Evolutionary conservation across 2,113 vertebrate genomes (phyloP).

Genomic region (Pseudopipra pipra): DNA sequence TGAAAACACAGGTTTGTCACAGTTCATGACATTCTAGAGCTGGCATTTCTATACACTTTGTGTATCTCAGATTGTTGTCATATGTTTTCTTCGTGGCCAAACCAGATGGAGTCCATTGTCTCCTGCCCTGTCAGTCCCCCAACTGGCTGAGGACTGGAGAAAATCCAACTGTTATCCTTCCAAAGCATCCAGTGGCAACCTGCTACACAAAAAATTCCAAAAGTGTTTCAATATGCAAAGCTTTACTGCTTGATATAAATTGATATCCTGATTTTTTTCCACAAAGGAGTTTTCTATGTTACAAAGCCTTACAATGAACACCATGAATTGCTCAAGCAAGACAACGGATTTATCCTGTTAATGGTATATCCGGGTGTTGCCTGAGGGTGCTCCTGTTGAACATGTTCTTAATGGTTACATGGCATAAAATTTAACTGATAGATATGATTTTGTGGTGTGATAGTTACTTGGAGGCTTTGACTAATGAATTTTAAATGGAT

Average conservation of each 20-base stretch:
- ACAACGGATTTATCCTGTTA: neutral
- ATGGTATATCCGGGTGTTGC: neutral
- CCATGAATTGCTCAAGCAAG: neutral
- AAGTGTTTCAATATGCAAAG: neutral
- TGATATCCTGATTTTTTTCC: neutral
- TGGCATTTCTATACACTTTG: neutral
- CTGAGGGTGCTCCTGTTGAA: neutral
- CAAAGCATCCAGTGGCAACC: neutral
- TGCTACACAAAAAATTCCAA: neutral
- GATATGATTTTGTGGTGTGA: neutral
- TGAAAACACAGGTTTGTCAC: neutral
- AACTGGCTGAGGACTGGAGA: neutral
- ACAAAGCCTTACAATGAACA: neutral
- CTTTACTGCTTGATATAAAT: neutral
- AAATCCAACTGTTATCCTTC: neutral
- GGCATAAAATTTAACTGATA: slow-evolving; percentile 10
- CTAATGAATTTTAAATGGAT: slow-evolving; percentile 51
- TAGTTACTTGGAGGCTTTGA: slow-evolving; percentile 18
- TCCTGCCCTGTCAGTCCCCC: neutral
- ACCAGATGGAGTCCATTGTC: neutral
- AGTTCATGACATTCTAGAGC: neutral
- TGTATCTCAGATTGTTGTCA: neutral
- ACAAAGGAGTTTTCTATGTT: neutral
- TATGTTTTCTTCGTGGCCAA: neutral
- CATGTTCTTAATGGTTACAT: neutral